Percentiles rank a stretch among this genome's conserved stretches.
phyloP scores from a whole-genome alignment of 2,797 vertebrate genomes.

The Paramormyrops hopkinsi region DNA sequence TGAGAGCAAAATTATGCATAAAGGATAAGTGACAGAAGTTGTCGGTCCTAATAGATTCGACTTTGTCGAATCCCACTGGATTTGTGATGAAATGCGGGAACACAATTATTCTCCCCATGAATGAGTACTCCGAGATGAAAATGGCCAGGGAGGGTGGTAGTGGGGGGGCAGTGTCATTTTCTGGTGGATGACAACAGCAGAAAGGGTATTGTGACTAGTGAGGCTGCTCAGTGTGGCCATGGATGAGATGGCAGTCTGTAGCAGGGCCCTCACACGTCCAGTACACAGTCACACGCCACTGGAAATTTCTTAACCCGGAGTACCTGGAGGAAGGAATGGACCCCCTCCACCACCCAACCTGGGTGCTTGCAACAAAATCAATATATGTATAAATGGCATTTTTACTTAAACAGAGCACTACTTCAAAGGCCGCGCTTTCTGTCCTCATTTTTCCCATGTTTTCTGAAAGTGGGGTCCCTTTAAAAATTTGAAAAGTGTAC shows the following conservation, averaged over 20 bases:
- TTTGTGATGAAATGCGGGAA: neutral
- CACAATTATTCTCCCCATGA: slow-evolving; percentile 8
- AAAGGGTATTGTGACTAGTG: neutral
- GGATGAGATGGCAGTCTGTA: neutral
- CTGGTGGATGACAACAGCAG: neutral
- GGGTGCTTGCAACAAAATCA: neutral
- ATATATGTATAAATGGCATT: neutral
- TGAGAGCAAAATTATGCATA: slow-evolving; percentile 33
- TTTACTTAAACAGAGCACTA: neutral
- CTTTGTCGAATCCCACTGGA: slow-evolving; percentile 11
- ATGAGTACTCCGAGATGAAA: slow-evolving; percentile 7
- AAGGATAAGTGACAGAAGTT: slow-evolving; percentile 42
- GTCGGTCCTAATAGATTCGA: slow-evolving; percentile 37
- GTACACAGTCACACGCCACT: neutral
- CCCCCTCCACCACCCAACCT: neutral
- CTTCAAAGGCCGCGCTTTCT: neutral
- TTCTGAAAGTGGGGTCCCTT: neutral
- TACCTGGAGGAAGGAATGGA: neutral
- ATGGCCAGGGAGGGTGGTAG: neutral
- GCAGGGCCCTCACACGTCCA: neutral
- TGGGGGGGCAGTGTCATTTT: neutral
- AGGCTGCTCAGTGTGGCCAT: neutral
- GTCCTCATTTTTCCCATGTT: neutral
- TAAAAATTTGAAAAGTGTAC: neutral
- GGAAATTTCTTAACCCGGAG: neutral